Base-by-base conservation (phyloP, 2,888 invertebrate species). In the Hyposoter dolosus region DNA sequence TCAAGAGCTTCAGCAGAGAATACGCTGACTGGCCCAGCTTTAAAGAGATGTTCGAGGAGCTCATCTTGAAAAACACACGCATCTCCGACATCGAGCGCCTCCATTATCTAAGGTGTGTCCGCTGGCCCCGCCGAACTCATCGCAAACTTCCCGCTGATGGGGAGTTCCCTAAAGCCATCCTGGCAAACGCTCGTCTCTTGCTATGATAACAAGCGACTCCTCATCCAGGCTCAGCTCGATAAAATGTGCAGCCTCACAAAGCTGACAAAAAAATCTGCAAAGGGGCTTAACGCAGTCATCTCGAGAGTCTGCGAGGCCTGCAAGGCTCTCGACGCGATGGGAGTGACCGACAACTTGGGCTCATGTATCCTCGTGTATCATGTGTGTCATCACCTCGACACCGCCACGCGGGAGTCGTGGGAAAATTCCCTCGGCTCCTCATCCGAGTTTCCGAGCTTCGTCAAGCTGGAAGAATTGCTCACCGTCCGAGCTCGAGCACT, bases 381-480 rank as follows among this genome's bases (percentile, higher is more conserved):
- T 23, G 50, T 85, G 2, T 45, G 63, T 0, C n/a, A 47, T 1
- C 65, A 85, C 1, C 40, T 85, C 2, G 82, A 82, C 12, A 35
- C 23, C 3, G 4, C 43, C 1, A 77, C 85, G 23, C 40, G 78
- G 40, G 82, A 82, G 60, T 53, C 56, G 1, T 85, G 82, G 85
- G 85, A 85, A 12, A 75, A 12, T 1, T 79, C 82, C 0, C 53
- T 78, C 6, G 79, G 79, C 0, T 17, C 68, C 1, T 76, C 82
- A 0, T 0, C 1, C 9, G 68, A 77, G n/a, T 83, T 83, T 19
- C 85, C 85, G 5, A 7, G 0, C 1, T 74, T 66, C 56, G 1
- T 9, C 0, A 47, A 78, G 68, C 63, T 85, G 12, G 82, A 85
- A 32, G 40, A 19, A 4, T 85, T 84, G 47, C 3, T 81, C n/a